phyloP scores from a whole-genome alignment of 2,113 vertebrate genomes.

The Cyanoliseus patagonus region DNA sequence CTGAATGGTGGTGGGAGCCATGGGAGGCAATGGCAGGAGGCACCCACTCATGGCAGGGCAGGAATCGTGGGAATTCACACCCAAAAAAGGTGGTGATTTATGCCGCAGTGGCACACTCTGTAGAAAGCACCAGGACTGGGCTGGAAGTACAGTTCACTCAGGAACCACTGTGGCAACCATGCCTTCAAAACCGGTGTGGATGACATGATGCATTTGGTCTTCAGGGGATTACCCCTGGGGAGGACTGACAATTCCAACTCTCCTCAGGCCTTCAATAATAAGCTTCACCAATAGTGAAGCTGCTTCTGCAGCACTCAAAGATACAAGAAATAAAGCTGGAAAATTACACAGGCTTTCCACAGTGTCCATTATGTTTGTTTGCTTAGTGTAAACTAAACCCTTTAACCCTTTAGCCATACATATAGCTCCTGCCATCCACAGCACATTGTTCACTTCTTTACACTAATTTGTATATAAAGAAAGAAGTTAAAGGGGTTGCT shows the following conservation, averaged over 20 bases:
- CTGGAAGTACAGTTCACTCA: background rate
- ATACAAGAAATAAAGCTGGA: background rate
- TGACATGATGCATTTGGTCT: background rate
- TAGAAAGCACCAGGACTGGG: background rate
- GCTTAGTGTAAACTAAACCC: background rate
- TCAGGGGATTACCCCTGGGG: background rate
- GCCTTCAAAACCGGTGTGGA: background rate
- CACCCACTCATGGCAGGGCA: background rate
- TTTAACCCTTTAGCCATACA: background rate
- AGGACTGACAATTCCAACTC: background rate
- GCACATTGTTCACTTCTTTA: background rate
- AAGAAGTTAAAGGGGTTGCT: background rate
- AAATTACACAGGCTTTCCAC: background rate
- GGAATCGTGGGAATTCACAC: background rate
- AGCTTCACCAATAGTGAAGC: background rate
- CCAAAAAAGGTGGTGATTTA: background rate
- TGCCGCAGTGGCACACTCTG: accelerated
- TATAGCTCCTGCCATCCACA: background rate
- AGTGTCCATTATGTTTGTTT: background rate
- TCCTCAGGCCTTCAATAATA: background rate
- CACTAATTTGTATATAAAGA: background rate
- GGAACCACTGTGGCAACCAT: background rate
- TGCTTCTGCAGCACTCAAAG: background rate
- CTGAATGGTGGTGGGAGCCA: accelerated
- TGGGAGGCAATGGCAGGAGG: background rate